Conservation (phyloP, 2,113 vertebrate genomes). For the Periophthalmus modestus region DNA sequence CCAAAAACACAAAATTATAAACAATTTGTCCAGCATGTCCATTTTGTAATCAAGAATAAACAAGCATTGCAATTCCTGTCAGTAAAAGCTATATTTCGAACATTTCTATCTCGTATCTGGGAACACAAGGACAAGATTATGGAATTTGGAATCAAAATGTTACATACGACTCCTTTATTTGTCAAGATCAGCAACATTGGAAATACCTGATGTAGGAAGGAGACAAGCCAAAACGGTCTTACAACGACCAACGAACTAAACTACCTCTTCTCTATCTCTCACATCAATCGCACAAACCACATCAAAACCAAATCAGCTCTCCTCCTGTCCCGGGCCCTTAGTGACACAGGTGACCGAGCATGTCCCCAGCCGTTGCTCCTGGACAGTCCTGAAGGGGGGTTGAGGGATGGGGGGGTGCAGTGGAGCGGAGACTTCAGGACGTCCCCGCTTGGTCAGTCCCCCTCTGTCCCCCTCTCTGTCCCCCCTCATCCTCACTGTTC, state of each 20-base stretch:
- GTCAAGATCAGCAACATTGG: neutral
- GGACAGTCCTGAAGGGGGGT: slow-evolving; percentile 43
- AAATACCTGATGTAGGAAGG: slow-evolving; percentile 16
- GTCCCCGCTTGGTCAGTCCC: slow-evolving; percentile 58
- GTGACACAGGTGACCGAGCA: slow-evolving; percentile 56
- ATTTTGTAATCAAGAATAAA: no score
- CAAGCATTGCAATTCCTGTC: no score
- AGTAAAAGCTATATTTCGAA: no score
- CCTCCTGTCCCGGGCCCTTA: slow-evolving; percentile 10
- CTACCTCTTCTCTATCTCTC: slow-evolving; percentile 9
- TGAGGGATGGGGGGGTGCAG: slow-evolving; percentile 69
- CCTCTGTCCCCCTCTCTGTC: slow-evolving; percentile 66
- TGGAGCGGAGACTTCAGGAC: slow-evolving; percentile 63
- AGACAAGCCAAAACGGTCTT: slow-evolving; percentile 21
- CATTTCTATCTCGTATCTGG: no score
- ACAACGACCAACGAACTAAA: slow-evolving; percentile 6
- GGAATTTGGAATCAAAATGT: no score
- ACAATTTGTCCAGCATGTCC: no score
- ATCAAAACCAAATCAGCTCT: slow-evolving; percentile 16
- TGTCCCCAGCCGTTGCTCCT: slow-evolving; percentile 42
- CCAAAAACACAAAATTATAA: no score
- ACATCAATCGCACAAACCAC: slow-evolving; percentile 19
- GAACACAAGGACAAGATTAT: no score
- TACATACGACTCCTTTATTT: neutral
- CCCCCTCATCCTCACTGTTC: slow-evolving; percentile 74